Conservation (phyloP, 2,113 vertebrate species). For the Alectura lathami region DNA sequence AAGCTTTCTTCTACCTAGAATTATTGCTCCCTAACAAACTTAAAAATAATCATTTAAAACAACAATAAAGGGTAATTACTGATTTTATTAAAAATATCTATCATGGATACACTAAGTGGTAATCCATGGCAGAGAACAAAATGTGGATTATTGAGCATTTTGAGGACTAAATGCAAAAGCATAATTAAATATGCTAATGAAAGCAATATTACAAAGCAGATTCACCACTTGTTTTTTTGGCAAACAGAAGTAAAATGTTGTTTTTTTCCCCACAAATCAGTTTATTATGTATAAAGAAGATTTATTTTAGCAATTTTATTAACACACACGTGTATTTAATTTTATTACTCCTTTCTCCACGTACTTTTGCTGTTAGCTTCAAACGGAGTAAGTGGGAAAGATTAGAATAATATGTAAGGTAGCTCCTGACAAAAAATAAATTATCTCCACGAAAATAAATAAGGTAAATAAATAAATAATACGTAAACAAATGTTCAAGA, state of each 20-base stretch:
- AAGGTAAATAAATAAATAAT: not conserved
- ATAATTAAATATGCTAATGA: slow-evolving; percentile 76
- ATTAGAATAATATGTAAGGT: not conserved
- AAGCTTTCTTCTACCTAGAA: not conserved
- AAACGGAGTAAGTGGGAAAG: not conserved
- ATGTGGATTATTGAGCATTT: slow-evolving; percentile 48
- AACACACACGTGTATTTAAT: accelerated
- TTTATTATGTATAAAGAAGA: not conserved
- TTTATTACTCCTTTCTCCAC: not conserved
- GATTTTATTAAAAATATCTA: slow-evolving; percentile 82
- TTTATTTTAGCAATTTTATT: not conserved
- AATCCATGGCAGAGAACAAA: slow-evolving; percentile 71
- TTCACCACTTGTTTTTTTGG: not conserved
- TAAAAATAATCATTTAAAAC: slow-evolving; percentile 67
- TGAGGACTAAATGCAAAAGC: slow-evolving; percentile 74
- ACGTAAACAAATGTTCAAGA: not conserved
- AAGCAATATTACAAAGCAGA: slow-evolving; percentile 18
- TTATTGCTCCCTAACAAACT: slow-evolving; percentile 18
- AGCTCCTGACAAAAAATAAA: not conserved
- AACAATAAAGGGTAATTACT: slow-evolving; percentile 73
- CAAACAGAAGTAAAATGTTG: not conserved
- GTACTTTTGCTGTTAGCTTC: not conserved
- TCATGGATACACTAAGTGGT: slow-evolving; percentile 66
- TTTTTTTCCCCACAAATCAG: not conserved
- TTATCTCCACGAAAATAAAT: slow-evolving; percentile 1